A percentile compares a stretch with the other conserved stretches of the same genome.
phyloP scores from a whole-genome alignment of 2,797 vertebrate genomes.

The Acanthurus leucopareius region DNA sequence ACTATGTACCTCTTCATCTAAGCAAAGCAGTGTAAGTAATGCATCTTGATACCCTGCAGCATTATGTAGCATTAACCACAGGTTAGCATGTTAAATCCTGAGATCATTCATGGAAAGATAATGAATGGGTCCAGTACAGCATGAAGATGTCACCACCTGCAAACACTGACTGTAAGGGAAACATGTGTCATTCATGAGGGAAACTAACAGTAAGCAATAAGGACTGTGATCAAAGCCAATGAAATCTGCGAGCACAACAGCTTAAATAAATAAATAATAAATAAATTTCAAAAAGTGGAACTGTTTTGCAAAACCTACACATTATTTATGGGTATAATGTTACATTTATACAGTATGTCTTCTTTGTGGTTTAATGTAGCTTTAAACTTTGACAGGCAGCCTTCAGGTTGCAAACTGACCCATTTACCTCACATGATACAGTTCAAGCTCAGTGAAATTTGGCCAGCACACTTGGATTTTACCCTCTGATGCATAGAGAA shows the following conservation, averaged over 20 bases:
- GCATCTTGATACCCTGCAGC: neutral
- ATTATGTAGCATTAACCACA: conserved; percentile 7
- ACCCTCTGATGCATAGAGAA: neutral
- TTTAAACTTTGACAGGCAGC: neutral
- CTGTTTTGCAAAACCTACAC: neutral
- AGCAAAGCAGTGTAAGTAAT: neutral
- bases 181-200: neutral
- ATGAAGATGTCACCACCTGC: conserved; percentile 12
- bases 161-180: conserved; percentile 12
- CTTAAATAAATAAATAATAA: neutral
- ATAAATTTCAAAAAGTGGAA: neutral
- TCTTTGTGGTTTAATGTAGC: neutral
- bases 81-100: neutral
- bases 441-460: neutral
- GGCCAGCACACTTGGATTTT: neutral
- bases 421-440: neutral
- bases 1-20: neutral
- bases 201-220: neutral
- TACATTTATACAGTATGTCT: neutral
- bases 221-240: neutral
- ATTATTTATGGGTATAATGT: neutral
- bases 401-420: neutral
- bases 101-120: conserved; percentile 17
- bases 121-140: conserved; percentile 25
- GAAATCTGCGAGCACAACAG: neutral